Percentiles rank a stretch among this genome's conserved stretches.
Conservation (phyloP, 92 coral and sea anemone species). For the Parazoanthus darwini region DNA sequence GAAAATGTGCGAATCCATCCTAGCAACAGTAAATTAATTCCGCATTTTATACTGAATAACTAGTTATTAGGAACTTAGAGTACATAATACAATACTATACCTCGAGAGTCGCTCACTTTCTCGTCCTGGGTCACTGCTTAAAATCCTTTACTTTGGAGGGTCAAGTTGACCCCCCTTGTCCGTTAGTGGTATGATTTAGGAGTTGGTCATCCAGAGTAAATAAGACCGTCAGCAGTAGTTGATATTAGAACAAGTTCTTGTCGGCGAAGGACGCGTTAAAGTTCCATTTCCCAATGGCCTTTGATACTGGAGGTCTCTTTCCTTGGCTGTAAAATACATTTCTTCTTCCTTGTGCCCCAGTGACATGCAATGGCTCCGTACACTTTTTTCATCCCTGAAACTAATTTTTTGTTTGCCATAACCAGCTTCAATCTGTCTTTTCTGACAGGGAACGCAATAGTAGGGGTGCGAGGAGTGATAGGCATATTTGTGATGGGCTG, state of each 20-base stretch:
- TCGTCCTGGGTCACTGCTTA: no score
- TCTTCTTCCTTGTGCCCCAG: constrained; percentile 79
- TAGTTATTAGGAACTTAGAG: no score
- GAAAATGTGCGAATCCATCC: no score
- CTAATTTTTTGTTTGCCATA: constrained; percentile 52
- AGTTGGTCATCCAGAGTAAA: no score
- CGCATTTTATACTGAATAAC: no score
- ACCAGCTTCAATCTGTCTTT: constrained; percentile 55
- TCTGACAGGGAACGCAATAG: constrained; percentile 89
- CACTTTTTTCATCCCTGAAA: constrained; percentile 82
- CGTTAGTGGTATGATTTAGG: no score
- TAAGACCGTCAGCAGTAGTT: constrained; percentile 54
- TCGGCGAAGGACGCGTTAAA: constrained; percentile 50
- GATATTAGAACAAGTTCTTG: constrained; percentile 75
- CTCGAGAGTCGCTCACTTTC: no score
- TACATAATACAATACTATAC: no score
- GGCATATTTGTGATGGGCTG: constrained; percentile 76
- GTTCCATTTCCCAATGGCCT: constrained; percentile 23
- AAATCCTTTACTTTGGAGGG: no score
- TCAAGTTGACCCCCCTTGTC: no score
- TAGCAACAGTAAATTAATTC: no score
- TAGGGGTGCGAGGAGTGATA: constrained; percentile 81
- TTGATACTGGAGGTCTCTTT: constrained; percentile 41
- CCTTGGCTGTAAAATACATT: constrained; percentile 64
- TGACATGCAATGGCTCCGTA: constrained; percentile 72